A percentile compares a stretch with the other conserved stretches of the same genome.
These are phyloP conservation scores for Sebastes paucispinis DNA, from an alignment of 2,797 vertebrate genomes.

Conservation along the genomic window DNA sequence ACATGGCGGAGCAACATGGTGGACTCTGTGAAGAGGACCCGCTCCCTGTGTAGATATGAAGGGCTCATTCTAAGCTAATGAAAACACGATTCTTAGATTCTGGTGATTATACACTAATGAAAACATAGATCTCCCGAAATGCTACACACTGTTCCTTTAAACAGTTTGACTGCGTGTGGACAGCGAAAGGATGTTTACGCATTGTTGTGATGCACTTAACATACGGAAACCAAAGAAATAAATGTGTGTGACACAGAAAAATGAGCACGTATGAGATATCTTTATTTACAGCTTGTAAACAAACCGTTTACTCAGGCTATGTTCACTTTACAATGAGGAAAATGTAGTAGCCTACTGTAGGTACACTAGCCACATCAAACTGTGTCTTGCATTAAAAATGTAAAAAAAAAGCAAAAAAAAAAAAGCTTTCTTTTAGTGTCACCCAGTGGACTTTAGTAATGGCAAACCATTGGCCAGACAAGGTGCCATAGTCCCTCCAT, in stretches of 20 bases:
- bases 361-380: conserved; percentile 35
- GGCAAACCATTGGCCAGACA: conserved; percentile 51
- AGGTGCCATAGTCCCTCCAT: conserved; percentile 43
- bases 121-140: too few relatives aligned
- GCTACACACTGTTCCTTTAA: too few relatives aligned
- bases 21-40: too few relatives aligned
- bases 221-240: conserved; percentile 46
- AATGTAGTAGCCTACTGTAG: conserved; percentile 39
- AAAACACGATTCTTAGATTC: too few relatives aligned
- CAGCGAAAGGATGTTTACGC: not conserved
- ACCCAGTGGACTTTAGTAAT: conserved; percentile 56
- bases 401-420: conserved; percentile 43
- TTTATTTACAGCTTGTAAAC: conserved; percentile 81
- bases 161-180: not conserved
- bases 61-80: too few relatives aligned
- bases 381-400: conserved; percentile 64
- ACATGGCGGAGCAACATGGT: too few relatives aligned
- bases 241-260: conserved; percentile 44
- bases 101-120: too few relatives aligned
- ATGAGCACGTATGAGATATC: conserved; percentile 52
- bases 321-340: conserved; percentile 53
- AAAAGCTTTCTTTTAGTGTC: conserved; percentile 60
- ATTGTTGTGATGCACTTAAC: conserved; percentile 9
- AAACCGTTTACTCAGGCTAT: conserved; percentile 59
- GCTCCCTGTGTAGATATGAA: too few relatives aligned